Conservation (phyloP, 2,797 vertebrate genomes). For the Sarcophilus harrisii region DNA sequence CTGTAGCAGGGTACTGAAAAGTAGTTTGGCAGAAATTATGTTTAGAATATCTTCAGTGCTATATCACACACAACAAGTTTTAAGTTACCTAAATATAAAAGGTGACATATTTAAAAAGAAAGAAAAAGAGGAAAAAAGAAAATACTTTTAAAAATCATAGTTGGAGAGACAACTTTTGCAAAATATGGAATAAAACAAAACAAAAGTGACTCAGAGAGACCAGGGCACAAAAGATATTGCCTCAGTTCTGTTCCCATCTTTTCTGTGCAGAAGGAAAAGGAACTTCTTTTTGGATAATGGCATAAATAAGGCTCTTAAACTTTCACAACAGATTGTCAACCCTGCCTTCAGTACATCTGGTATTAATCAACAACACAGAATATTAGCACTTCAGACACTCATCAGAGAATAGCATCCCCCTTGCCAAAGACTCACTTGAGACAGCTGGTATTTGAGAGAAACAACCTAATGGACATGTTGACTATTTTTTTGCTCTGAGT, state of each 20-base stretch:
- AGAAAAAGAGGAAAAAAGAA: not conserved
- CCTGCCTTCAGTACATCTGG: not conserved
- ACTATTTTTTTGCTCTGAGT: slow-evolving; percentile 1
- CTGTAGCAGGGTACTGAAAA: not conserved
- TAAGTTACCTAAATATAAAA: not conserved
- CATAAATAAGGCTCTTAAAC: slow-evolving; percentile 8
- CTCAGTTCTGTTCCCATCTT: not conserved
- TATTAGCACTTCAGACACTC: not conserved
- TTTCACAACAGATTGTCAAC: not conserved
- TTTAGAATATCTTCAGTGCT: not conserved
- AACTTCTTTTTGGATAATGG: not conserved
- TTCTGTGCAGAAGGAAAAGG: not conserved
- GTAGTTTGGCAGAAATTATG: not conserved
- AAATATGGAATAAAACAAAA: not conserved
- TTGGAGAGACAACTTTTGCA: not conserved
- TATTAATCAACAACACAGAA: not conserved
- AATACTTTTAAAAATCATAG: not conserved
- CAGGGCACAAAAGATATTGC: not conserved
- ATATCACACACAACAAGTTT: not conserved
- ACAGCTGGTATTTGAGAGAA: not conserved
- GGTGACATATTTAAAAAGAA: not conserved
- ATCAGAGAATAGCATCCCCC: not conserved
- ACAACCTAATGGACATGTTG: not conserved
- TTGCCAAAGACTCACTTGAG: not conserved
- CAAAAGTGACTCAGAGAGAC: not conserved